Conservation (phyloP, 2,888 invertebrate genomes). For the Cephus sareptanus region DNA sequence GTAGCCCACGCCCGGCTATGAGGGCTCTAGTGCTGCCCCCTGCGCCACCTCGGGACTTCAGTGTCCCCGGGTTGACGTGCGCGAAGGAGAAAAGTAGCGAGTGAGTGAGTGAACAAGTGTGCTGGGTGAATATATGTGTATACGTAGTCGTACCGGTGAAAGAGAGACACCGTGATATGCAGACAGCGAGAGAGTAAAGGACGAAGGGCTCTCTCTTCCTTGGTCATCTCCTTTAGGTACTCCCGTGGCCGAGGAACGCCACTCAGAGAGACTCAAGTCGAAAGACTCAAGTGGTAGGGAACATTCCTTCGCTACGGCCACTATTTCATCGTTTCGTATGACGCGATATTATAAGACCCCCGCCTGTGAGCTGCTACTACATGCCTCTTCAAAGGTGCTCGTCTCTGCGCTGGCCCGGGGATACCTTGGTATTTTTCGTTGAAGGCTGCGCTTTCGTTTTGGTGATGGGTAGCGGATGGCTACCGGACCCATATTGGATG, state of each 20-base stretch:
- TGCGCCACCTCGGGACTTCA: not conserved
- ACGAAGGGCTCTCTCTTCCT: not conserved
- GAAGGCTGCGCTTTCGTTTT: not conserved
- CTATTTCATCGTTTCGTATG: conserved; percentile 66
- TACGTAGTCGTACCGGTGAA: too few relatives aligned
- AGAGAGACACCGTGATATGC: not conserved
- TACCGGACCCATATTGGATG: not conserved
- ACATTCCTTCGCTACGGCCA: conserved; percentile 64
- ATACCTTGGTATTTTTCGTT: not conserved
- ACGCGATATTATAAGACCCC: conserved; percentile 66
- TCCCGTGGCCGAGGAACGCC: conserved; percentile 49
- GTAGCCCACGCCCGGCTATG: conserved; percentile 49
- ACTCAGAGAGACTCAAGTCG: conserved; percentile 57
- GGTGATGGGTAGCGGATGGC: not conserved
- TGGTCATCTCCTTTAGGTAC: conserved; percentile 4
- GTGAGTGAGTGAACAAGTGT: not conserved
- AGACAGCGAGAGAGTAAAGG: not conserved
- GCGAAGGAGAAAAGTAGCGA: not conserved
- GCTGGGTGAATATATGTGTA: not conserved
- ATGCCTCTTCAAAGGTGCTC: conserved; percentile 62
- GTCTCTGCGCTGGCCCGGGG: conserved; percentile 3
- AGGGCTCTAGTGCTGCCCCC: conserved; percentile 13
- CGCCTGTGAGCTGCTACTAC: conserved; percentile 61
- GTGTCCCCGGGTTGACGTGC: not conserved
- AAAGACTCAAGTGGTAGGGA: conserved; percentile 64